Conservation (phyloP, 2,888 invertebrate genomes). For the Tubulanus polymorphus region DNA sequence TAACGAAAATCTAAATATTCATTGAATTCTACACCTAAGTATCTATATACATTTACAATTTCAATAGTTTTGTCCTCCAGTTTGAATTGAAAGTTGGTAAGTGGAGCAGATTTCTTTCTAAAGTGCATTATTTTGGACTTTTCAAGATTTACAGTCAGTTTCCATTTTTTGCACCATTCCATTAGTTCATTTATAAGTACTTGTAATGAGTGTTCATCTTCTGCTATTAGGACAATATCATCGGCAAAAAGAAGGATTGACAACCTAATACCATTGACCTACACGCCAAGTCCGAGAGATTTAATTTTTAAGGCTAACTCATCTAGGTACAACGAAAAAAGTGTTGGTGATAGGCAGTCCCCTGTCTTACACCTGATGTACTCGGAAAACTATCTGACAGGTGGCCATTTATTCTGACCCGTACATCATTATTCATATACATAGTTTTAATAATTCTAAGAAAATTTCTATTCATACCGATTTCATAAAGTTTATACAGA, state of each 20-base stretch:
- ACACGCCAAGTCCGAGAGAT: conserved; percentile 1
- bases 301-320: conserved; percentile 10
- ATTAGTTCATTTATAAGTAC: conserved; percentile 5
- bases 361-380: conserved; percentile 1
- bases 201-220: conserved; percentile 5
- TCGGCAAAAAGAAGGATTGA: conserved; percentile 12
- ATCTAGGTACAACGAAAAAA: conserved; percentile 9
- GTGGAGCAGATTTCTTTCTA: too few species aligned
- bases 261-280: background rate
- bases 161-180: conserved; percentile 9
- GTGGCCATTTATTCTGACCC: conserved; percentile 3
- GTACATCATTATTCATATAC: conserved; percentile 1
- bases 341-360: conserved; percentile 7
- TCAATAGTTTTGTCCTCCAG: too few species aligned
- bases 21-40: background rate
- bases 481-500: conserved; percentile 4
- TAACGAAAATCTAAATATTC: too few species aligned
- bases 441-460: conserved; percentile 10
- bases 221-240: conserved; percentile 12
- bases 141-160: conserved; percentile 6
- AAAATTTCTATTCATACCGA: conserved; percentile 11
- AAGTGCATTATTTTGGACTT: conserved; percentile 14
- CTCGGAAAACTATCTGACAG: conserved; percentile 12
- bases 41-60: too few species aligned
- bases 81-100: too few species aligned